These are phyloP conservation scores for Drosophila ananassae DNA, from an alignment of 1,140 invertebrate genomes.

Conservation along the genomic window DNA sequence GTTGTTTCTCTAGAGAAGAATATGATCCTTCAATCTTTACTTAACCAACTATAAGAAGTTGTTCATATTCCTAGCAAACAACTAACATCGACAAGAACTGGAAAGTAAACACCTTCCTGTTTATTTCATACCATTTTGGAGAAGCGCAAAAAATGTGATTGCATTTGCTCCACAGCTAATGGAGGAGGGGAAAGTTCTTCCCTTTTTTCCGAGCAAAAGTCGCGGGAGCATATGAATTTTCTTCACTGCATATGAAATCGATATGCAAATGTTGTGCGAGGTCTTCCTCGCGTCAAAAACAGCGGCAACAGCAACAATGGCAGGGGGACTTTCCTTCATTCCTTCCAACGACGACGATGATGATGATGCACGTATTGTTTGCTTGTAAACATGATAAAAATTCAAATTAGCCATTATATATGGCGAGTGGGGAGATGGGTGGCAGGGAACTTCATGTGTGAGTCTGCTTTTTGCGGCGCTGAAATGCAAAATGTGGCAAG, in stretches of 20 bases:
- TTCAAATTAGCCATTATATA: constrained; percentile 81
- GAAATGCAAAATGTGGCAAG: constrained; percentile 76
- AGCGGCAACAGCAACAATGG: constrained; percentile 19
- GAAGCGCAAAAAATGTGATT: constrained; percentile 54
- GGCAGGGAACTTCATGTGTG: constrained; percentile 16
- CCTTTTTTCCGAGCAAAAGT: constrained; percentile 11
- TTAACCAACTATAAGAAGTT: too few relatives aligned
- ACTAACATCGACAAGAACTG: not conserved
- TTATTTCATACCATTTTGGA: constrained; percentile 69
- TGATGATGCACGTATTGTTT: constrained; percentile 83
- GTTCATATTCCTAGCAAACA: too few relatives aligned
- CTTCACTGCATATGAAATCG: constrained; percentile 79
- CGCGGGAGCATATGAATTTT: constrained; percentile 51
- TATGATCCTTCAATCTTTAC: too few relatives aligned
- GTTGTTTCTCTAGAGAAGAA: not conserved
- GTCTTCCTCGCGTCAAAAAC: constrained; percentile 48
- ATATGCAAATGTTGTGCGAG: constrained; percentile 79
- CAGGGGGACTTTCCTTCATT: constrained; percentile 12
- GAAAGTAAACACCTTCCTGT: constrained; percentile 69
- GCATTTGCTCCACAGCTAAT: constrained; percentile 55
- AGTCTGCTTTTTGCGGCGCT: constrained; percentile 52
- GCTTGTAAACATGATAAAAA: constrained; percentile 83
- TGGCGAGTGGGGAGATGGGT: constrained; percentile 33
- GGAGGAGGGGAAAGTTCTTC: not conserved
- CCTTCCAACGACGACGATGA: constrained; percentile 23